Evolutionary conservation across 1,140 invertebrate species (phyloP), one percentile per base, ranked within the genome.

Genomic region (Drosophila parabipectinata): DNA sequence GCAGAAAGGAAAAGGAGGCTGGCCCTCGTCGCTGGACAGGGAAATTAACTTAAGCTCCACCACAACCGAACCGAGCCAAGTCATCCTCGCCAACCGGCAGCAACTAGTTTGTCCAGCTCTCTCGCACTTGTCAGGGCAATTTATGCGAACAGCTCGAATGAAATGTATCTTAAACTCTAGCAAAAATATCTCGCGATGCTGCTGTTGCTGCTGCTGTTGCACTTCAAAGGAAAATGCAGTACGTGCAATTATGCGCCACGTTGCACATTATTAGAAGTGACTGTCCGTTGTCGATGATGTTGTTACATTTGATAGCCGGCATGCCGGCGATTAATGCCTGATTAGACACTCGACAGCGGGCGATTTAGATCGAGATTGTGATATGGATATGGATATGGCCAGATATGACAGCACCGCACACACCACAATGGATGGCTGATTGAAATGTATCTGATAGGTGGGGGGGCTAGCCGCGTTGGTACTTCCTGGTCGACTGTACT

Each of bases 221-320:
- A 84, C 76, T 85, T 81, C 73, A 87, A 85, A 85, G 77, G 78
- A 87, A 78, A 76, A 77, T 51, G 45, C 62, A 61, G 72, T 76
- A 85, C 81, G 78, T 81, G 78, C 78, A 87, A 87, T 87, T 87
- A 85, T 82, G 61, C 74, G 69, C 57, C 61, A 72, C 74, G 82
- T 75, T 81, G 82, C 73, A 60, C 78, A 58, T 84, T 78, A 85
- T 87, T 87, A 87, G 82, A 87, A 68, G 48, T 63, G 69, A 77
- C 72, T 77, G 48, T 61, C 37, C 56, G 71, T 51, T 37, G 53
- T 76, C 47, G 61, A 64, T 72, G 57, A 79, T 74, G 78, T 82
- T 76, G 80, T 74, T 69, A 64, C 74, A 75, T 85, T 85, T 77
- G 77, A 84, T 79, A 66, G 76, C 55, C 64, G 39, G 77, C 80